Base-by-base conservation (phyloP, 2,797 vertebrate species). In the Dermochelys coriacea region DNA sequence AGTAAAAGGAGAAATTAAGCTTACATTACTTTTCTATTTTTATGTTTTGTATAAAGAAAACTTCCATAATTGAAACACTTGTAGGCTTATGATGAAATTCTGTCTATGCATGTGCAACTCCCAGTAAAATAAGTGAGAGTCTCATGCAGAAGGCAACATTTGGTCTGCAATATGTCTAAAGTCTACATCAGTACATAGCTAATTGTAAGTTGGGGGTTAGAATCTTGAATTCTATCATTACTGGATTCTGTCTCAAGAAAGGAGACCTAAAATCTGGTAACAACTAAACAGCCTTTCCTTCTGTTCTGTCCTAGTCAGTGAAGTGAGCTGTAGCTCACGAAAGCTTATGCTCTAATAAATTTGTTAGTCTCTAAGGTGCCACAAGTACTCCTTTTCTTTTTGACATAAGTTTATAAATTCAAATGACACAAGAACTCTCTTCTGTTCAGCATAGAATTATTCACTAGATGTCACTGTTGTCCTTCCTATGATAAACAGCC, bases 401-500 rank as follows among this genome's bases (percentile, higher is more conserved):
- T 41, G n/a, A n/a, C n/a, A n/a, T n/a, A n/a, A n/a, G n/a, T 41
- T 41, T 29, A 45, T 45, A 45, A 27, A 75, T 45, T 75, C 41
- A 86, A n/a, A 86, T 51, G 16, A 82, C 19, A 50, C 29, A 52
- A 25, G 37, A 37, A 50, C 4, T 47, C 27, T 49, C 41, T 23
- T n/a, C 41, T 84, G 74, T 59, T 92, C 54, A 12, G 31, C 45
- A 54, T 10, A 81, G 29, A 29, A 47, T 54, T 74, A 34, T 29
- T 85, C 91, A 88, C 82, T 92, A 92, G 91, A 85, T 92, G 86
- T 86, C 75, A 68, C 86, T 88, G 41, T 88, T 88, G 54, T 88
- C 31, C 54, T 71, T 77, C 41, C 41, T 51, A 50, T 34, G 21
- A 84, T 83, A 6, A 80, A 92, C 19, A 18, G 47, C 37, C 52